Base-by-base conservation (phyloP, 2,113 vertebrate genomes). In the Eptatretus burgeri region DNA sequence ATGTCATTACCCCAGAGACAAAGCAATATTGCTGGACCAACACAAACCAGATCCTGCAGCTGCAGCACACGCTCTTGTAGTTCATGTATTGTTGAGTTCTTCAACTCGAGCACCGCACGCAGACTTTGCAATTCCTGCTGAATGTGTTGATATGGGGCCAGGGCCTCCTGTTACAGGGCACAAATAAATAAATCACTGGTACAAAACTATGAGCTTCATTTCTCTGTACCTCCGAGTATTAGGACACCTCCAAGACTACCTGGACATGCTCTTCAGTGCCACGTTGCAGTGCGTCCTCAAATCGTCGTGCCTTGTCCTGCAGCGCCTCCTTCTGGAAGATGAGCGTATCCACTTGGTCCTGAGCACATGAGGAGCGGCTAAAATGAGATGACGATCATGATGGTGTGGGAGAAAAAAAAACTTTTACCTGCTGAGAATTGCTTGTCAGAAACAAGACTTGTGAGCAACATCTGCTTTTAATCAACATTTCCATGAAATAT, bases 281-380 rank as follows among this genome's bases (percentile, higher is more conserved):
- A 68, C 75, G 83, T 71, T 81, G 80, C 67, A 98, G 74, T 13
- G 91, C 91, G 66, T 95, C 85, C 74, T 98, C 91, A 69, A 95
- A 98, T 13, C 85, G 78, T 49, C 81, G 82, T 51, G 89, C 91
- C 67, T 85, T 76, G 70, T 87, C 86, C 70, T 83, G 75, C 66
- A 98, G 78, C 70, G 80, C 79, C 10, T 82, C 79, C 66, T 87
- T 93, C 76, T 98, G 91, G 75, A 95, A 95, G 16, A 83, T 91
- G 70, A 98, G 78, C 0, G 79, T 95, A 77, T 98, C 87, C 71
- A 93, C 86, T 73, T 98, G 83, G 75, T 98, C 91, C 91, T 98
- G 70, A 2, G 67, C 52, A 56, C 2, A 62, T 70, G 1, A 18
- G 7, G 11, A 62, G 52, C 20, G 16, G 49, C 52, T 14, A 51